Conservation (phyloP, 2,888 invertebrate species). For the Oscheius sp. region DNA sequence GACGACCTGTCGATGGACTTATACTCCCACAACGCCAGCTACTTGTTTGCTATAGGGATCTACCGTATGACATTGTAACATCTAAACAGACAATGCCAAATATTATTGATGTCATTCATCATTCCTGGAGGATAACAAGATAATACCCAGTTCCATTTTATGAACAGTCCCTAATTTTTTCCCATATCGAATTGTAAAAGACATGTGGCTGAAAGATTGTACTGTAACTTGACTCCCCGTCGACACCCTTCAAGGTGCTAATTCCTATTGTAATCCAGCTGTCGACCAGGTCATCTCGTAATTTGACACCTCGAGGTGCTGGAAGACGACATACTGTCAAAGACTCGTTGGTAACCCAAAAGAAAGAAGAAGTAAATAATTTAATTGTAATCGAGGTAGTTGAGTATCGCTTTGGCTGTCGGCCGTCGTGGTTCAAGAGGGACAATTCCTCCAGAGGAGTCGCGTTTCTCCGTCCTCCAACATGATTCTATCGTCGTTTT, state of each 20-base stretch:
- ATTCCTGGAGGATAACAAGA: too few species aligned
- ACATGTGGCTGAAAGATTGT: slow-evolving; percentile 21
- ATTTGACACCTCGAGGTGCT: too few species aligned
- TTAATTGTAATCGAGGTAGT: slow-evolving; percentile 16
- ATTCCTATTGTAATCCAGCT: slow-evolving; percentile 34
- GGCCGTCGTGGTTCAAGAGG: slow-evolving; percentile 7
- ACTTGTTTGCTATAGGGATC: slow-evolving; percentile 4
- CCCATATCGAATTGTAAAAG: slow-evolving; percentile 1
- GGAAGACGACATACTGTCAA: too few species aligned
- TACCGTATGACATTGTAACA: not conserved
- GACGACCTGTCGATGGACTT: not conserved
- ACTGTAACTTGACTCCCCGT: slow-evolving; percentile 23
- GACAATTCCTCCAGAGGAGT: not conserved
- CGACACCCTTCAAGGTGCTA: slow-evolving; percentile 16
- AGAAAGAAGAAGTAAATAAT: not conserved
- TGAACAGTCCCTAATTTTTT: not conserved
- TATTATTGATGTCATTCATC: too few species aligned
- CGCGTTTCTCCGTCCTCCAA: slow-evolving; percentile 24
- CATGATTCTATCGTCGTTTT: slow-evolving; percentile 1
- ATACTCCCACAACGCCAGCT: not conserved
- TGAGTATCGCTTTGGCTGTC: not conserved
- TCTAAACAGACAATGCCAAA: not conserved
- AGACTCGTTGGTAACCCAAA: not conserved
- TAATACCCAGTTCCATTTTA: too few species aligned
- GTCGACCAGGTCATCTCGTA: not conserved